Evolutionary conservation across 2,113 vertebrate genomes (phyloP), one percentile per base, ranked within the genome.

Genomic region (Cygnus atratus): DNA sequence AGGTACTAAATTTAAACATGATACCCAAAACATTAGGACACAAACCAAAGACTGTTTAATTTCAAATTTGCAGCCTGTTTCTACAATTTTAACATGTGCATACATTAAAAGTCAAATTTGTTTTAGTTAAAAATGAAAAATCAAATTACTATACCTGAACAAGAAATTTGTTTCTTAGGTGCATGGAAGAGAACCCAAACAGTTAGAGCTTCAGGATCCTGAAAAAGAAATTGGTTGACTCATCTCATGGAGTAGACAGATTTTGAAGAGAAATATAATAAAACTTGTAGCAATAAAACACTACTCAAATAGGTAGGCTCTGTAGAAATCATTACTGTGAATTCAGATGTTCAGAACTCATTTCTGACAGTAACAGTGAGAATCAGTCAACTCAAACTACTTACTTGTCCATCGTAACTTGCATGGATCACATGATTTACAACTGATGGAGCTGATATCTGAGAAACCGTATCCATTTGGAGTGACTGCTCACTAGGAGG

Each of bases 111-210:
- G 13, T 16, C 8, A 24, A 21, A 70, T 50, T n/a, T 78, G 8
- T 8, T 90, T 79, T 31, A 76, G 15, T 6, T 61, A 77, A 96
- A 96, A 96, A 93, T 4, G 4, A 85, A 94, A 94, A 88, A 84
- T 57, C 13, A 85, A 66, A 77, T 87, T 41, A 39, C 48, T 72
- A 93, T 99, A 99, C 99, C 99, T 98, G 98, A 98, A 91, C 81
- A 93, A 67, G 97, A 59, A 26, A 93, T 93, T 93, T 96, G 98
- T 87, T 98, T 99, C 94, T 98, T 98, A 80, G 99, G 99, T 65
- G 99, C 98, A 88, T 98, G 98, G 94, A 99, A 99, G 81, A 98
- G 96, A 97, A 99, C 97, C 99, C 99, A 99, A 84, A 99, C 97
- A 68, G 98, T 96, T 93, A 99, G 97, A 97, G 96, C 97, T 93